Percentiles rank a stretch among this genome's conserved stretches.
Conservation (phyloP, 2,888 invertebrate genomes). For the Orthosia incerta region DNA sequence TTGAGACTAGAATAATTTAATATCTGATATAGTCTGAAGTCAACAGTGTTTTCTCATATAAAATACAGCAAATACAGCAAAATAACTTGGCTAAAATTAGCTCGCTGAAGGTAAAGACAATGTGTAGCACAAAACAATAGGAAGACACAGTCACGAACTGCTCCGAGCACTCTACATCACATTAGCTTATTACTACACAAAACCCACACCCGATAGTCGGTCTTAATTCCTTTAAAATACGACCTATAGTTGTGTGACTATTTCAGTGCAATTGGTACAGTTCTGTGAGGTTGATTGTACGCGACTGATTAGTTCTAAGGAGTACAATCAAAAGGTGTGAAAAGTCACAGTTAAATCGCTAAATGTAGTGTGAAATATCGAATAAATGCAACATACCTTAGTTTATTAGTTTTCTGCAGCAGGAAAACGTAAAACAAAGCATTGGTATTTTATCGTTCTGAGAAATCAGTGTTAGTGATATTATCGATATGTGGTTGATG, state of each 20-base stretch:
- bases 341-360: conserved; percentile 72
- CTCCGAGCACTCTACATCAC: conserved; percentile 49
- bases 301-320: conserved; percentile 57
- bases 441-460: conserved; percentile 28
- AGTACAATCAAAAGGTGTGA: conserved; percentile 71
- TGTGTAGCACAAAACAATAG: conserved; percentile 62
- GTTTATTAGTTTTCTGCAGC: conserved; percentile 48
- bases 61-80: neutral
- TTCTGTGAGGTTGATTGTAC: conserved; percentile 54
- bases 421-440: conserved; percentile 52
- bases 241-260: conserved; percentile 13
- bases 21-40: neutral
- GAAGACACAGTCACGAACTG: conserved; percentile 65
- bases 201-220: conserved; percentile 22
- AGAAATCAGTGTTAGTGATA: conserved; percentile 26
- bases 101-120: conserved; percentile 36
- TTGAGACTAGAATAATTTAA: neutral
- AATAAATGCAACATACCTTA: conserved; percentile 66
- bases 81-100: conserved; percentile 8
- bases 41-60: neutral
- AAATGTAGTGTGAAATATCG: conserved; percentile 76
- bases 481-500: conserved; percentile 15
- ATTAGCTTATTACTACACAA: conserved; percentile 56
- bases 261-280: conserved; percentile 21
- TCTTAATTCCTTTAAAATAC: conserved; percentile 18